These are phyloP conservation scores for Solen grandis DNA, from an alignment of 1,140 invertebrate genomes.

Conservation along the genomic window DNA sequence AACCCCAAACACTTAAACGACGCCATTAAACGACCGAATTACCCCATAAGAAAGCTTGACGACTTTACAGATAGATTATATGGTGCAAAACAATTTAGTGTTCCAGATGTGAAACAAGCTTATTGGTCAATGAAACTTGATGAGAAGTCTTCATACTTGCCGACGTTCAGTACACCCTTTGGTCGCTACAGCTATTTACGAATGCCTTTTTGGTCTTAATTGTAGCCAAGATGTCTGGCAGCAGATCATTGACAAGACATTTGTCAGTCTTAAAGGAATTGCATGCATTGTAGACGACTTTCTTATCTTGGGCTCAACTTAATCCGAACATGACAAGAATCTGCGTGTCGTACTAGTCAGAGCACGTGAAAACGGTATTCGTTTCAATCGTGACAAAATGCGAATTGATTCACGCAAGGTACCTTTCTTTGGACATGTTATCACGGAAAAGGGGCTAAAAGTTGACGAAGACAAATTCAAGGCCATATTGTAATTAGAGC, in stretches of 20 bases:
- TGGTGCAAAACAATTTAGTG: slow-evolving; percentile 24
- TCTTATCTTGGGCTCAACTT: no score
- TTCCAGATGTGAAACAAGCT: no score
- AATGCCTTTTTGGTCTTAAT: slow-evolving; percentile 61
- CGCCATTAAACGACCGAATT: slow-evolving; percentile 68
- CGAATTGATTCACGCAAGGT: slow-evolving; percentile 61
- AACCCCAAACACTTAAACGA: slow-evolving; percentile 27
- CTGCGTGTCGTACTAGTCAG: no score
- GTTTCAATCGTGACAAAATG: not conserved
- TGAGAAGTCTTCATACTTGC: slow-evolving; percentile 57
- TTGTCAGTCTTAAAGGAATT: no score
- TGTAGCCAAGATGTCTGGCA: slow-evolving; percentile 1
- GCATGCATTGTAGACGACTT: no score
- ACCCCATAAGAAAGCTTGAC: no score
- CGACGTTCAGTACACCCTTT: slow-evolving; percentile 66
- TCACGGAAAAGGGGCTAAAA: slow-evolving; percentile 68
- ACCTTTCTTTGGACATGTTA: slow-evolving; percentile 65
- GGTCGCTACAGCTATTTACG: slow-evolving; percentile 64
- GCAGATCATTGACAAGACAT: not conserved
- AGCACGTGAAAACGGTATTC: not conserved
- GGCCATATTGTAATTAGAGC: slow-evolving; percentile 69
- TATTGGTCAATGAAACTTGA: slow-evolving; percentile 63
- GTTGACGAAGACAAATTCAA: slow-evolving; percentile 66
- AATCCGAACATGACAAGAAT: no score
- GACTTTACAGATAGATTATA: slow-evolving; percentile 38